A percentile compares a stretch with the other conserved stretches of the same genome.
Conservation (phyloP, 2,113 vertebrate species). For the Chunga burmeisteri region DNA sequence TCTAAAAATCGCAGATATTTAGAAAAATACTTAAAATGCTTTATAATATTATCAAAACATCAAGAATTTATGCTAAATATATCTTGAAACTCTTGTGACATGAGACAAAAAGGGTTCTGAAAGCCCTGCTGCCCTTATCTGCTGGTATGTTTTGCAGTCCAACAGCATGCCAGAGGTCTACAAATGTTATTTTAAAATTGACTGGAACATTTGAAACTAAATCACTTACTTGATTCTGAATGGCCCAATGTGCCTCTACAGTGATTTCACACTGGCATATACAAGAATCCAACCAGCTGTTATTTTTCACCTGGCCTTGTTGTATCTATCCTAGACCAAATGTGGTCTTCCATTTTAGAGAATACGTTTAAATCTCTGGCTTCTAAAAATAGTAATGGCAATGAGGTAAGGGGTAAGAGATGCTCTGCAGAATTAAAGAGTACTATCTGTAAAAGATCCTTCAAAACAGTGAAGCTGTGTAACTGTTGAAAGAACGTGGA, state of each 20-base stretch:
- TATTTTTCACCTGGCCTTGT: background rate
- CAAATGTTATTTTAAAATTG: background rate
- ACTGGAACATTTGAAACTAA: background rate
- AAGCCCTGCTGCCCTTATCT: background rate
- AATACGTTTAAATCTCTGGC: background rate
- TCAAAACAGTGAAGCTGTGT: background rate
- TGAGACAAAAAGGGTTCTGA: background rate
- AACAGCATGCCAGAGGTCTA: background rate
- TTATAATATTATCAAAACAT: background rate
- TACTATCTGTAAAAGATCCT: background rate
- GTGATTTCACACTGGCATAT: background rate
- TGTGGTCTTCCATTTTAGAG: background rate
- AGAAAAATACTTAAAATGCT: background rate
- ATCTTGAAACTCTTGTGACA: background rate
- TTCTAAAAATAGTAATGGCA: background rate
- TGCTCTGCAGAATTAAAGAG: background rate
- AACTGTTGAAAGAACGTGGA: background rate
- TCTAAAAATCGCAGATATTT: background rate
- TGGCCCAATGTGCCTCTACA: background rate
- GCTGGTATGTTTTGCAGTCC: background rate
- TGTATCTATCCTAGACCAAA: background rate
- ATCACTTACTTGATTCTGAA: background rate
- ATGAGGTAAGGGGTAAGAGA: background rate
- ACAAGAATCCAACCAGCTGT: background rate
- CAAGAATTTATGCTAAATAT: background rate